Evolutionary conservation across 2,797 vertebrate species (phyloP), one percentile per base, ranked within the genome.

Genomic region (Darevskia mixta): DNA sequence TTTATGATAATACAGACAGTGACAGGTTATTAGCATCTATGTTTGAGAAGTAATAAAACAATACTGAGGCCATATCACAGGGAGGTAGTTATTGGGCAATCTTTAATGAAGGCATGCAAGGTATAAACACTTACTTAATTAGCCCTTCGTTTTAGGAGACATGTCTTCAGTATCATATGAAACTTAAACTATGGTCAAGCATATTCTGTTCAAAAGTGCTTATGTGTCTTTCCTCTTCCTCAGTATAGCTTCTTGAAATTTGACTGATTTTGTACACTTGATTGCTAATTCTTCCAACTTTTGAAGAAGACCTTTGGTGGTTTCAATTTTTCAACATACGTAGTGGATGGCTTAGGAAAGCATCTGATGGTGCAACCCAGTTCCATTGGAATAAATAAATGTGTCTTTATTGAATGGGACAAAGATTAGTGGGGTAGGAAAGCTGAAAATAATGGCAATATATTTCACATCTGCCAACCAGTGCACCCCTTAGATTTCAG

Each of bases 11-110:
- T 64, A 41, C 1, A 10, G 41, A 27, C 20, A 7, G 1, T 15
- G 66, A 0, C 0, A 76, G 5, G 0, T 1, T 83, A n/a, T 4
- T 82, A 6, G 4, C 23, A 71, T 1, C 2, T 78, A 0, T 0
- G 67, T 79, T 79, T 89, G 75, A 29, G 0, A 87, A 83, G 3
- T 58, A 7, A 15, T 73, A 5, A 1, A 58, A 67, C 20, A 38
- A 35, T 23, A 43, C 15, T 67, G 20, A 77, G 75, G 25, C 41
- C 35, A 76, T 45, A 1, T 64, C 41, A 66, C 0, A 82, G 32
- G 29, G 4, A 83, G 61, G 61, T 67, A 10, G 25, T 43, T 41
- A 29, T 55, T 55, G 15, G 49, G 49, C 49, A 6, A 49, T 18
- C 29, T 29, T 64, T 87, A 3, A 64, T n/a, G 27, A 49, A 64